A percentile compares a stretch with the other conserved stretches of the same genome.
These are phyloP conservation scores for Hydriomena furcata DNA, from an alignment of 2,888 invertebrate genomes.

Conservation along the genomic window DNA sequence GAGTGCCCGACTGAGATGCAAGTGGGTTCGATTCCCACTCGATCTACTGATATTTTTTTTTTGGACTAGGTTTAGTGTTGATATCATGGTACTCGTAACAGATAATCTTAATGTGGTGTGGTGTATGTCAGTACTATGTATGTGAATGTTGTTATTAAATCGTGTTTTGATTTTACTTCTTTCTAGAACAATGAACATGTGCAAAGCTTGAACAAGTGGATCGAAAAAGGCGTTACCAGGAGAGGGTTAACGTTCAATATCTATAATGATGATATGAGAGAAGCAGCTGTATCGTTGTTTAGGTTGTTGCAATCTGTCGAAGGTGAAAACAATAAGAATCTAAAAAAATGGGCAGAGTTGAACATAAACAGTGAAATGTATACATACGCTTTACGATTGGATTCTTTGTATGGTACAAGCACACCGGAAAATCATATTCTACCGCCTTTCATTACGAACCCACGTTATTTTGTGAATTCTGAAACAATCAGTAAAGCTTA, in stretches of 20 bases:
- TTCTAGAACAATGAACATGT: slow-evolving; percentile 58
- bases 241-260: slow-evolving; percentile 74
- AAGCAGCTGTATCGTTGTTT: slow-evolving; percentile 71
- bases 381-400: slow-evolving; percentile 70
- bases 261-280: slow-evolving; percentile 73
- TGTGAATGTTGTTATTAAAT: no score
- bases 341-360: slow-evolving; percentile 63
- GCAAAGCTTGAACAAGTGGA: slow-evolving; percentile 45
- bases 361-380: slow-evolving; percentile 78
- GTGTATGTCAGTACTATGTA: no score
- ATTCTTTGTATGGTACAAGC: slow-evolving; percentile 63
- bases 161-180: slow-evolving; percentile 23
- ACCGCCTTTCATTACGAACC: slow-evolving; percentile 77
- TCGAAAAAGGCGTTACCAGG: slow-evolving; percentile 52
- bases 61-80: no score
- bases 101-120: no score
- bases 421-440: slow-evolving; percentile 39
- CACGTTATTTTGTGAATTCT: slow-evolving; percentile 66
- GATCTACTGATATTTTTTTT: no score
- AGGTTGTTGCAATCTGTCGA: slow-evolving; percentile 66
- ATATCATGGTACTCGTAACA: no score
- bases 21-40: no score
- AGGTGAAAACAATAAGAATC: slow-evolving; percentile 55
- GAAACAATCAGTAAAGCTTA: slow-evolving; percentile 68
- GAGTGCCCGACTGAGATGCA: no score